Percentiles rank a stretch among this genome's conserved stretches.
These are phyloP conservation scores for Drosophila hydei DNA, from an alignment of 1,140 invertebrate genomes.

Conservation along the genomic window DNA sequence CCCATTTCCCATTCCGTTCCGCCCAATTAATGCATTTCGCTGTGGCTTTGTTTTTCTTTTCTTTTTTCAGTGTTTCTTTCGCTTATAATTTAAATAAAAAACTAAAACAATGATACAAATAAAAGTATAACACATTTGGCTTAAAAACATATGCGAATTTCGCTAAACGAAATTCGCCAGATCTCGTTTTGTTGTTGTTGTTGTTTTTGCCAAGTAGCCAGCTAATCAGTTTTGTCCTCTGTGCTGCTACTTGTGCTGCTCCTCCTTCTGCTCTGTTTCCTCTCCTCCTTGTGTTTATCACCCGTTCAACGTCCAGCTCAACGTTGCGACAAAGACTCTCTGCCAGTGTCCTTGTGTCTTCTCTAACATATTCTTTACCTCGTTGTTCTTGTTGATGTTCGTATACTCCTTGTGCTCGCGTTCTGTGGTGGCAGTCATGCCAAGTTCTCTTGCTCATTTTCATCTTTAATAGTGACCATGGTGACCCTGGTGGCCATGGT, in stretches of 20 bases:
- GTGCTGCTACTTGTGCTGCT: conserved; percentile 44
- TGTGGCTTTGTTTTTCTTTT: conserved; percentile 61
- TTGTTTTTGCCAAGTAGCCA: conserved; percentile 47
- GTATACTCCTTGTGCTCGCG: conserved; percentile 69
- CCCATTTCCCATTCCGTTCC: conserved; percentile 10
- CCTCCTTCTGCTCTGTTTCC: conserved; percentile 48
- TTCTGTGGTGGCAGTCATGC: conserved; percentile 52
- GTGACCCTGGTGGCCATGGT: conserved; percentile 38
- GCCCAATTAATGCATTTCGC: conserved; percentile 32
- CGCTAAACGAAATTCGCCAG: conserved; percentile 40
- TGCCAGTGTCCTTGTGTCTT: conserved; percentile 50
- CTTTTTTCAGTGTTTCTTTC: conserved; percentile 72
- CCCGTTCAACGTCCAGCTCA: conserved; percentile 80
- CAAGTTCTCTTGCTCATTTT: neutral
- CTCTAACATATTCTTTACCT: conserved; percentile 23
- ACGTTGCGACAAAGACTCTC: conserved; percentile 65
- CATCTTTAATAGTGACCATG: conserved; percentile 52
- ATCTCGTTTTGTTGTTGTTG: conserved; percentile 44
- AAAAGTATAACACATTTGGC: conserved; percentile 83
- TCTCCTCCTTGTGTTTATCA: conserved; percentile 57
- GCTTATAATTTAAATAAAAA: conserved; percentile 79
- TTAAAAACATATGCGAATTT: conserved; percentile 65
- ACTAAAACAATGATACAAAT: conserved; percentile 68
- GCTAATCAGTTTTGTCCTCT: conserved; percentile 75
- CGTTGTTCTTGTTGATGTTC: conserved; percentile 25